Conservation (phyloP, 1,140 invertebrate species). For the Dendrolimus punctatus region DNA sequence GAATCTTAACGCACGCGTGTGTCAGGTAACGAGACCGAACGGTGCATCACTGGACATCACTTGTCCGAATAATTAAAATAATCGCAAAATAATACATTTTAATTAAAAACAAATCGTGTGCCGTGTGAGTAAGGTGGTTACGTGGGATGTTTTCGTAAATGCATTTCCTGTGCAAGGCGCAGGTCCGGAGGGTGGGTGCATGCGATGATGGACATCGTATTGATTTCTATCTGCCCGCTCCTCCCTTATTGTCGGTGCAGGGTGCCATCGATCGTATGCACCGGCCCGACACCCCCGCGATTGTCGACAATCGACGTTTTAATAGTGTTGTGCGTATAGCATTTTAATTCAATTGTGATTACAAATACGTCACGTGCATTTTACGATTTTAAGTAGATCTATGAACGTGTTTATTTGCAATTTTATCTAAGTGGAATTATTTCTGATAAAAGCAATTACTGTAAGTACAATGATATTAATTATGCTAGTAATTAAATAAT, state of each 20-base stretch:
- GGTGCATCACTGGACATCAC: conserved; percentile 55
- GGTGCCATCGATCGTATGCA: conserved; percentile 66
- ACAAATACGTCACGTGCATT: too few species aligned
- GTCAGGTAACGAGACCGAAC: conserved; percentile 41
- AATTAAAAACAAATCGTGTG: too few species aligned
- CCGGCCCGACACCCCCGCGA: conserved; percentile 38
- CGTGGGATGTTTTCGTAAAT: conserved; percentile 31
- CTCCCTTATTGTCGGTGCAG: conserved; percentile 65
- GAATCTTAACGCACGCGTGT: conserved; percentile 44
- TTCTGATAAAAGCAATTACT: too few species aligned
- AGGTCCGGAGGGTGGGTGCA: conserved; percentile 53
- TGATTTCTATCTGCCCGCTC: conserved; percentile 71
- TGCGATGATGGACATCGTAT: conserved; percentile 69
- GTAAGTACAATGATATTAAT: too few species aligned
- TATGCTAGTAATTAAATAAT: too few species aligned
- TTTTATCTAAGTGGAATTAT: too few species aligned
- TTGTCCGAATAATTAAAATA: conserved; percentile 7
- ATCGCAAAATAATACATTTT: too few species aligned
- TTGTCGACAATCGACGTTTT: too few species aligned
- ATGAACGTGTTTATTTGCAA: too few species aligned
- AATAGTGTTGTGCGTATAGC: conserved; percentile 35
- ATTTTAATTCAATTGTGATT: neutral
- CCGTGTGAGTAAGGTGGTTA: too few species aligned
- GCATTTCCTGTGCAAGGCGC: conserved; percentile 65
- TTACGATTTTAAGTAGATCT: too few species aligned